Evolutionary conservation across 2,888 invertebrate genomes (phyloP), one percentile per base, ranked within the genome.

Genomic region (Bombylius discolor): DNA sequence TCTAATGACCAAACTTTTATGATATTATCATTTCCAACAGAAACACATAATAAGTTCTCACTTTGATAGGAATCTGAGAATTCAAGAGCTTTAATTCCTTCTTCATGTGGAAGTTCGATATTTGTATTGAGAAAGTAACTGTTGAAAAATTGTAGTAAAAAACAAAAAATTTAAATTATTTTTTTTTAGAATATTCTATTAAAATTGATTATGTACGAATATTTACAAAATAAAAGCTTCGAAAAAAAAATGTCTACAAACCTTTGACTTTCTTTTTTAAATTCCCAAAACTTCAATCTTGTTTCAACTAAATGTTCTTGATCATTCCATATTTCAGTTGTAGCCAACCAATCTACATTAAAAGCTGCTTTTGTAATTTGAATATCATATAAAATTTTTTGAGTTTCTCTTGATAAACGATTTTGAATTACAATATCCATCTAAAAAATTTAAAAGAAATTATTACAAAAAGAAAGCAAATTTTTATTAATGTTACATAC

Each of bases 251-350:
- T 39, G 34, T 45, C 55, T 75, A 85, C 23, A 23, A 23, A 23
- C 83, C 70, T 77, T 71, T 87, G 85, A 52, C 76, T 72, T 47
- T 76, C 71, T 3, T 71, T 66, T 62, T 81, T 71, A 64, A 79
- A 87, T 56, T 74, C 65, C 89, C 89, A 90, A 71, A 89, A 89
- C 67, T 89, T 90, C 1, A 90, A 74, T 55, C 83, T 75, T 5
- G 83, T 72, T 71, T 89, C 87, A 6, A 78, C 75, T 51, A 75
- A 71, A 58, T 78, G 78, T 48, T 78, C 69, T 34, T 76, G 71
- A 69, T 85, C 83, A 64, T 81, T 77, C 58, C 81, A 75, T 56
- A 78, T 76, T 67, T 85, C 84, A 6, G 81, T 77, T 0, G 89
- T 89, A 8, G 82, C 86, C 75, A 90, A 76, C 89, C 90, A 90